Base-by-base conservation (phyloP, 2,113 vertebrate species). In the Gila orcuttii region DNA sequence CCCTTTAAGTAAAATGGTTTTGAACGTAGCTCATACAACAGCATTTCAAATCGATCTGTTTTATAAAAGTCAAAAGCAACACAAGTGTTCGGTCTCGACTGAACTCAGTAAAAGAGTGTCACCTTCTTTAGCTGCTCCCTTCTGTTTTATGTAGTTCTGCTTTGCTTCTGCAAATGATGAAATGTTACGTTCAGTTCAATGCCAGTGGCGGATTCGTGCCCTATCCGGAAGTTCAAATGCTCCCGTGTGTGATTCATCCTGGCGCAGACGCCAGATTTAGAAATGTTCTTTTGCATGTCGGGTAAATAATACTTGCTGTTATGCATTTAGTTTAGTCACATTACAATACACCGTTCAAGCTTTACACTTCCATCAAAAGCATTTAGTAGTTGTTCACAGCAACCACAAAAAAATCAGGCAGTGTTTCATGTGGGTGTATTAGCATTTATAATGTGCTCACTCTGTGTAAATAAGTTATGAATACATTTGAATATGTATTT, bases 391-490 rank as follows among this genome's bases (percentile, higher is more conserved):
- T 17, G 36, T 25, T 62, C 77, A 60, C 10, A 60, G 31, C 36
- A 62, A 62, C 36, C 21, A 17, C 23, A 47, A 80, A 45, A 33
- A 80, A 33, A 39, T 47, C 3, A 60, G 11, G 57, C 57, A 5
- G 36, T 42, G 57, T 42, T 62, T n/a, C 55, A 80, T 47, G 78
- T 64, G 79, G n/a, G 59, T 47, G 79, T 47, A 66, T 81, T 81
- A 81, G 36, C 39, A 64, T 81, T 80, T 80, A 42, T 80, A 80
- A 80, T 80, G 78, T 45, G 59, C 55, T 79, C 33, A 60, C 77
- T 79, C 77, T 39, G 78, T 21, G 78, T 81, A 64, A 81, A 81
- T 81, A 66, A 80, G 59, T 80, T 80, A 81, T 64, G 78, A 80
- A 80, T 80, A 62, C 36, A 64, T 81, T 45, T 79, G 78, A 62